phyloP scores from a whole-genome alignment of 2,113 vertebrate genomes.

The Gambusia affinis region DNA sequence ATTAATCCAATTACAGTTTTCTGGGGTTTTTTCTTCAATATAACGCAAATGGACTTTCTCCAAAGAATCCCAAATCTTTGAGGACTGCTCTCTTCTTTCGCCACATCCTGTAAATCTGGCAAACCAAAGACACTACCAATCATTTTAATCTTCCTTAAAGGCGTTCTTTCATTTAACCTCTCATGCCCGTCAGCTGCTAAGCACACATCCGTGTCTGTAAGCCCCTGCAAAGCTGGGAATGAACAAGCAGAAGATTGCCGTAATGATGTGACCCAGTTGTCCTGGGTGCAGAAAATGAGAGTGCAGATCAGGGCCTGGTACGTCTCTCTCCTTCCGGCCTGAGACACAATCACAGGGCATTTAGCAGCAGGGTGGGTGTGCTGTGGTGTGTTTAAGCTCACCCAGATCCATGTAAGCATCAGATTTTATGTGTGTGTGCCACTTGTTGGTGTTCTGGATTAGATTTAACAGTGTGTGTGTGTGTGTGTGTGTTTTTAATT shows the following conservation, averaged over 20 bases:
- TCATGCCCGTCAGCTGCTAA: conserved; percentile 4
- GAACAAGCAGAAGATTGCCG: conserved; percentile 77
- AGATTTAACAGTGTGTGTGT: conserved; percentile 52
- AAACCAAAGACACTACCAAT: conserved; percentile 3
- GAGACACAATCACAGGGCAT: conserved; percentile 57
- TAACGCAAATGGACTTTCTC: not conserved
- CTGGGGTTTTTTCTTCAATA: too few species aligned
- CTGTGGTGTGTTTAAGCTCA: conserved; percentile 53
- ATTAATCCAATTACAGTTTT: too few species aligned
- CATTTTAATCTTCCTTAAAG: conserved; percentile 8
- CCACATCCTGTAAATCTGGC: not conserved
- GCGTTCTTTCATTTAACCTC: conserved; percentile 23
- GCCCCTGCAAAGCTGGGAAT: conserved; percentile 74
- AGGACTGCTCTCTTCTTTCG: conserved; percentile 1
- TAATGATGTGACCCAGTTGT: conserved; percentile 79
- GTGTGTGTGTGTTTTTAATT: conserved; percentile 74
- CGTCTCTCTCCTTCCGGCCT: conserved; percentile 14
- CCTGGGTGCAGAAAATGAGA: conserved; percentile 76
- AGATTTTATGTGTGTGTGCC: conserved; percentile 68
- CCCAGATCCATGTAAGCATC: conserved; percentile 66
- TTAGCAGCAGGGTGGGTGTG: conserved; percentile 38
- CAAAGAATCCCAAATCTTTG: not conserved
- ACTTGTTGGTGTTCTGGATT: conserved; percentile 71
- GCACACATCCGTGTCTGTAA: conserved; percentile 41
- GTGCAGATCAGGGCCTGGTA: conserved; percentile 57